Evolutionary conservation across 2,888 invertebrate genomes (phyloP), one percentile per base, ranked within the genome.

Genomic region (Eupithecia abbreviata): DNA sequence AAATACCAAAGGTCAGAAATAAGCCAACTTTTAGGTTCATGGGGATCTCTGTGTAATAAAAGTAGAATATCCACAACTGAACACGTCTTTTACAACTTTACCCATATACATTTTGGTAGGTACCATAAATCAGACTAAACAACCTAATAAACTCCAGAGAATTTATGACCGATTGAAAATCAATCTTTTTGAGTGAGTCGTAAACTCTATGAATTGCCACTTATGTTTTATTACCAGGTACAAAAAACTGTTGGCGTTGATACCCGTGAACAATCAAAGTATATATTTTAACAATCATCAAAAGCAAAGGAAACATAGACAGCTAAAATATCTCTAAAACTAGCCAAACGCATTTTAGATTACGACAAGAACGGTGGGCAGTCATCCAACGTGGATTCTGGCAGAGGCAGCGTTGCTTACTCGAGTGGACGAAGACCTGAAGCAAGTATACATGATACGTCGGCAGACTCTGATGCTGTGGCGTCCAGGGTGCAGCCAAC

Each of bases 381-480:
- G 82, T 97, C 97, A 13, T 97, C 97, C 0, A 97, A 97, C 87
- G 97, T 97, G 42, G 97, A 97, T 90, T 97, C 97, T 0, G 97
- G 97, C 30, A 94, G 97, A 82, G 97, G 97, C n/a, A 97, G 97
- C 87, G 97, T 97, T 7, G 97, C 97, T 68, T 97, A 97, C 90
- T 97, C 97, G 62, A 97, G 97, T 85, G 97, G 97, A 3, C 91
- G 97, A 80, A 92, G 96, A 84, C 92, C 94, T 2, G 96, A 96
- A 66, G 93, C 93, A 0, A 94, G 95, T 78, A 90, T 94, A 9
- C 95, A 93, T 43, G 96, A 96, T 83, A 95, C 96, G 1, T 96
- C 96, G 65, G 96, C 95, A 2, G 96, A 96, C 83, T 95, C 96
- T 0, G 96, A 96, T 85, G 95, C 95, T 13, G 93, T 92, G 68